Conservation (phyloP, 2,888 invertebrate genomes). For the Sicus ferrugineus region DNA sequence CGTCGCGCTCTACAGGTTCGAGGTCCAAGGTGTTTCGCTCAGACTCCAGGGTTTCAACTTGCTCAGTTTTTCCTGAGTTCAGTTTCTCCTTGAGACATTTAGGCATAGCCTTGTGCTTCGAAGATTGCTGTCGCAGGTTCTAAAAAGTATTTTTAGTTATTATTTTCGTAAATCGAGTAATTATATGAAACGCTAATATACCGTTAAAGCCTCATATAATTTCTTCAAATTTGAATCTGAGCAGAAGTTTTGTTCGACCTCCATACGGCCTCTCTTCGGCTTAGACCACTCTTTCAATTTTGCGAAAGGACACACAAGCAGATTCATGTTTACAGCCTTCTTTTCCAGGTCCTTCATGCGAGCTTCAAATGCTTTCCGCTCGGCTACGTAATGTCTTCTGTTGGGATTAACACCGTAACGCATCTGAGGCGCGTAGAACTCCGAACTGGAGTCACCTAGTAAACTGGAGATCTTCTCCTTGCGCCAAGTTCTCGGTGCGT, state of each 20-base stretch:
- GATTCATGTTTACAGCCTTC: conserved; percentile 47
- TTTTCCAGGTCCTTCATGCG: conserved; percentile 58
- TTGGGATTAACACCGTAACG: conserved; percentile 74
- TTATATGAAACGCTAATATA: conserved; percentile 34
- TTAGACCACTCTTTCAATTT: conserved; percentile 56
- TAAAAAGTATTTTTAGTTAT: conserved; percentile 38
- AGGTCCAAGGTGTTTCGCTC: no score
- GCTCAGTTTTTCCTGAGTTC: background rate
- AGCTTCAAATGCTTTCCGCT: conserved; percentile 54
- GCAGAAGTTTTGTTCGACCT: conserved; percentile 59
- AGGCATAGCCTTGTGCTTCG: conserved; percentile 48
- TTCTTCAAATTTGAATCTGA: conserved; percentile 56
- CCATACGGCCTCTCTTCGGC: conserved; percentile 54
- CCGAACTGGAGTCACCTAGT: conserved; percentile 69
- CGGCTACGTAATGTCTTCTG: conserved; percentile 66
- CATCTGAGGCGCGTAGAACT: conserved; percentile 71
- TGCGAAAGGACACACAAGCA: conserved; percentile 54
- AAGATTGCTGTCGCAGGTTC: conserved; percentile 48
- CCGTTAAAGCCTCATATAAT: conserved; percentile 57
- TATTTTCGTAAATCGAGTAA: background rate
- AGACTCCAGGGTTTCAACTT: background rate
- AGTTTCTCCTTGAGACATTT: conserved; percentile 47
- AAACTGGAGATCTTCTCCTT: conserved; percentile 65
- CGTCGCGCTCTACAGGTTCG: background rate
- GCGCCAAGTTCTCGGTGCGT: conserved; percentile 61